Evolutionary conservation across 2,113 vertebrate species (phyloP).

Genomic region (Takifugu bimaculatus): DNA sequence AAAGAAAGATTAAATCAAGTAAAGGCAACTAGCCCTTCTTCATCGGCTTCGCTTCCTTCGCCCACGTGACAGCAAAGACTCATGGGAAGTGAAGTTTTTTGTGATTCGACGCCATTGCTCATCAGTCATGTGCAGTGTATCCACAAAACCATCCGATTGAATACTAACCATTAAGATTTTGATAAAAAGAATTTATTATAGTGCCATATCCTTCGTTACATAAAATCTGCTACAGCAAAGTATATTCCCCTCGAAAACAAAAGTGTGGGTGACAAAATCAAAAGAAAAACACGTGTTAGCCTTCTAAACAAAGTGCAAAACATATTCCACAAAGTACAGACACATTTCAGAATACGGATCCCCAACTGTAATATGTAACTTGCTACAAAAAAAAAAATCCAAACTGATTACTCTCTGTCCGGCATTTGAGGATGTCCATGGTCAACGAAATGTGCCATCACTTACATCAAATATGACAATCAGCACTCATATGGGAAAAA

Average conservation of each 20-base stretch:
- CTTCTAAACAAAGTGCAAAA: conserved; percentile 84
- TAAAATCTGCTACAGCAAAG: conserved; percentile 94
- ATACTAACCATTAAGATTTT: conserved; percentile 79
- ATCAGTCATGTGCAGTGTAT: neutral
- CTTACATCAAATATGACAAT: conserved; percentile 69
- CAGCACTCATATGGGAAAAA: conserved; percentile 50
- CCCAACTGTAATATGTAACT: conserved; percentile 74
- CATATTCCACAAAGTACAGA: conserved; percentile 81
- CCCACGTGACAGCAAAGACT: conserved; percentile 50
- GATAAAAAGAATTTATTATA: conserved; percentile 92
- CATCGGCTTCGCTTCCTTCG: conserved; percentile 56
- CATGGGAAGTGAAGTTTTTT: conserved; percentile 61
- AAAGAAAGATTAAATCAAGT: conserved; percentile 66
- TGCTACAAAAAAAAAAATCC: conserved; percentile 66
- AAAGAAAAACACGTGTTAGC: conserved; percentile 69
- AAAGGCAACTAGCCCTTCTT: conserved; percentile 59
- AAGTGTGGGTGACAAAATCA: conserved; percentile 73
- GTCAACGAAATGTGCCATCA: conserved; percentile 66
- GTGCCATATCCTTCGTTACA: conserved; percentile 87
- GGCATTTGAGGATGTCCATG: conserved; percentile 70
- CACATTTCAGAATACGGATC: conserved; percentile 73
- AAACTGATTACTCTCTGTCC: conserved; percentile 64
- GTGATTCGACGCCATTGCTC: neutral
- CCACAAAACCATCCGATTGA: conserved; percentile 52
- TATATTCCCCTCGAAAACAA: conserved; percentile 85